Conservation (phyloP, 2,888 invertebrate species). For the Tinea pellionella region DNA sequence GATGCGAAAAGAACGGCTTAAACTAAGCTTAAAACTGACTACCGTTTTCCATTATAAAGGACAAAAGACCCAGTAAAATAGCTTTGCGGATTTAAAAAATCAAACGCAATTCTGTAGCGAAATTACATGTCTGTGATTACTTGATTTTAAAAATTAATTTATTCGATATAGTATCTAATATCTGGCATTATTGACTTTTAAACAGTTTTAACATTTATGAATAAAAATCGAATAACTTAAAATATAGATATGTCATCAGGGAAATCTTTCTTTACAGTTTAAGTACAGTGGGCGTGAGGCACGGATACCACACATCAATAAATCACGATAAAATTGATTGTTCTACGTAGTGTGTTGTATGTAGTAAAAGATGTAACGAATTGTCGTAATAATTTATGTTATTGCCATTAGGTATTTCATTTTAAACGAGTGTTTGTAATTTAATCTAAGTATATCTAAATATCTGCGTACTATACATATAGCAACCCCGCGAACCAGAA, state of each 20-base stretch:
- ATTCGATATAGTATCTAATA: too few relatives aligned
- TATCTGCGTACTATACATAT: too few relatives aligned
- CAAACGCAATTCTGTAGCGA: too few relatives aligned
- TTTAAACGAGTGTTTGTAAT: background rate
- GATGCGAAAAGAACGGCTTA: background rate
- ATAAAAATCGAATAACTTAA: background rate
- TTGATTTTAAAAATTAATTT: too few relatives aligned
- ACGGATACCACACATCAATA: background rate
- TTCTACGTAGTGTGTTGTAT: background rate
- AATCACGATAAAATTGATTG: background rate
- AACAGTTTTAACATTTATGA: background rate
- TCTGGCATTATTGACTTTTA: too few relatives aligned
- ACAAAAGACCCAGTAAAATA: too few relatives aligned
- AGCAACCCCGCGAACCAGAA: too few relatives aligned
- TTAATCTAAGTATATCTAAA: background rate
- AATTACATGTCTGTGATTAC: too few relatives aligned
- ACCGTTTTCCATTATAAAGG: background rate
- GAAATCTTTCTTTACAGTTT: too few relatives aligned
- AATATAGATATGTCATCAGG: too few relatives aligned
- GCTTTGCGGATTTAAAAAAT: too few relatives aligned
- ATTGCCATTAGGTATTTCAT: background rate
- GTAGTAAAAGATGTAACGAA: background rate
- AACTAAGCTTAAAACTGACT: background rate
- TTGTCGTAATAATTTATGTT: background rate
- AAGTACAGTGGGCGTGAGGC: background rate